These are phyloP conservation scores for Oligia strigilis DNA, from an alignment of 2,888 invertebrate genomes.

Conservation along the genomic window DNA sequence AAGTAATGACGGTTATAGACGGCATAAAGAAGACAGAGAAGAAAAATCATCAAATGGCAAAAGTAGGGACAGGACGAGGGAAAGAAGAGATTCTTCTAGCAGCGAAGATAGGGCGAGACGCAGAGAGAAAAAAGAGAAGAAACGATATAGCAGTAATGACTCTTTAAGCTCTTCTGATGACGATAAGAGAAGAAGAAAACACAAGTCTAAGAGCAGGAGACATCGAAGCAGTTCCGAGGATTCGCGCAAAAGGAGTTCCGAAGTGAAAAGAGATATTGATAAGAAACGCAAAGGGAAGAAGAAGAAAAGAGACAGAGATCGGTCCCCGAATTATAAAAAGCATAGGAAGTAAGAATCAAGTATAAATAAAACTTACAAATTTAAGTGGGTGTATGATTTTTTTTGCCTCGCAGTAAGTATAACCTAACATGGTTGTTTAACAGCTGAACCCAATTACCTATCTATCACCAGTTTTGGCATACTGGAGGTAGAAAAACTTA, in stretches of 20 bases:
- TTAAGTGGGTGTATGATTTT: background rate
- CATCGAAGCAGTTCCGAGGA: conserved; percentile 73
- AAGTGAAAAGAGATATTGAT: conserved; percentile 88
- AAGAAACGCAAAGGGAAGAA: conserved; percentile 91
- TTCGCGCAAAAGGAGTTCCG: conserved; percentile 80
- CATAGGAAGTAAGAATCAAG: conserved; percentile 83
- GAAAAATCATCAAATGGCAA: conserved; percentile 73
- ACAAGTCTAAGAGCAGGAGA: conserved; percentile 68
- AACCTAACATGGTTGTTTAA: background rate
- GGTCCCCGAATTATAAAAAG: conserved; percentile 88
- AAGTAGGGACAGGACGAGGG: conserved; percentile 63
- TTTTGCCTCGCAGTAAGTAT: background rate
- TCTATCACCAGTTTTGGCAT: no score
- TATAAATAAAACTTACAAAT: conserved; percentile 51
- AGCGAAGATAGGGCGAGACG: conserved; percentile 68
- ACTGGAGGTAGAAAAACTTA: no score
- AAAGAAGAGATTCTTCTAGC: conserved; percentile 72
- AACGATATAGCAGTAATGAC: conserved; percentile 76
- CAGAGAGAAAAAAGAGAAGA: conserved; percentile 72
- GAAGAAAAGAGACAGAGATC: conserved; percentile 88
- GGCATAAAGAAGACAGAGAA: conserved; percentile 68
- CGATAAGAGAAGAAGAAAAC: conserved; percentile 66
- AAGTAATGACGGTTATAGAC: conserved; percentile 62
- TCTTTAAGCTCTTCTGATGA: conserved; percentile 77
- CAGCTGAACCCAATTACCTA: no score